A percentile compares a stretch with the other conserved stretches of the same genome.
These are phyloP conservation scores for Nomada fucata DNA, from an alignment of 2,888 invertebrate species.

Conservation along the genomic window DNA sequence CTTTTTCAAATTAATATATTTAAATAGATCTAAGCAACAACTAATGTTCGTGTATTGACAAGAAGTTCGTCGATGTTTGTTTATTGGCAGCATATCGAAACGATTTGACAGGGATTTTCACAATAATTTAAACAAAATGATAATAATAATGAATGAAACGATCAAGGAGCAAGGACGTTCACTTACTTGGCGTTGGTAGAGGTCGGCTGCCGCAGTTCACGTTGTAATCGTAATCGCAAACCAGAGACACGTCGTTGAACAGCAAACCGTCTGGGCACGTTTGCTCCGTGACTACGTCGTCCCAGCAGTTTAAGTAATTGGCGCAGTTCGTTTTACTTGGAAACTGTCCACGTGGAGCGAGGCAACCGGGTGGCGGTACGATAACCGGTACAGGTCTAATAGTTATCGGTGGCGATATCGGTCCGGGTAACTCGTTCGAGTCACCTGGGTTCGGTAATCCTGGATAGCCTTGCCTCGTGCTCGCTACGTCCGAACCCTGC, in stretches of 20 bases:
- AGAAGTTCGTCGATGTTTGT: too few species aligned
- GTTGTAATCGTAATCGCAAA: constrained; percentile 88
- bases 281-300: constrained; percentile 88
- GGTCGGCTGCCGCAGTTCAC: constrained; percentile 87
- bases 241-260: constrained; percentile 86
- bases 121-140: too few species aligned
- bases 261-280: constrained; percentile 87
- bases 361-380: constrained; percentile 72
- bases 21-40: too few species aligned
- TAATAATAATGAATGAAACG: too few species aligned
- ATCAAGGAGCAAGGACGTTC: background rate
- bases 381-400: constrained; percentile 49
- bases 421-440: constrained; percentile 71
- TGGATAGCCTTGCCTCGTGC: constrained; percentile 71
- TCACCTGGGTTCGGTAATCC: constrained; percentile 62
- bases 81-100: too few species aligned
- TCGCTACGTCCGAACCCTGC: constrained; percentile 3
- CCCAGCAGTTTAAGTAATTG: constrained; percentile 90
- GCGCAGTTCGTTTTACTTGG: constrained; percentile 87
- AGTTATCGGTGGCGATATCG: constrained; percentile 53
- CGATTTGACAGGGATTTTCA: too few species aligned
- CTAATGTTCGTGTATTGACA: too few species aligned
- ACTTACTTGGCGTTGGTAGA: constrained; percentile 80
- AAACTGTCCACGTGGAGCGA: constrained; percentile 86
- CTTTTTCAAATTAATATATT: too few species aligned